phyloP scores from a whole-genome alignment of 2,888 invertebrate species.

The Cyclophora albipunctata region DNA sequence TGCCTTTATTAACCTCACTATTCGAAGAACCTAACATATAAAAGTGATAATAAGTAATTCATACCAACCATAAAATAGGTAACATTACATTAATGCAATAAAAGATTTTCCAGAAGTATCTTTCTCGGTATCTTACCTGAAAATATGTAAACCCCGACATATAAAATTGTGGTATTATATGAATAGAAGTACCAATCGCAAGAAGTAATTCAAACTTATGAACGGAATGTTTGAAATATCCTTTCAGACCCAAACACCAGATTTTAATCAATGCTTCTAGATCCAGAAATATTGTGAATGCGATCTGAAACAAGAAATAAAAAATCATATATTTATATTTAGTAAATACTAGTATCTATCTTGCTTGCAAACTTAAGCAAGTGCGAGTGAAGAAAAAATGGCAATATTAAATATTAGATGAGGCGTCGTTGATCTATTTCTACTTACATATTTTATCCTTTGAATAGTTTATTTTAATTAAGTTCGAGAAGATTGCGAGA shows the following conservation, averaged over 20 bases:
- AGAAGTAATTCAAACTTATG: constrained; percentile 98
- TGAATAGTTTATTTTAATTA: no score
- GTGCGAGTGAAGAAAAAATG: background rate
- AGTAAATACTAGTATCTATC: background rate
- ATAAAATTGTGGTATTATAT: constrained; percentile 94
- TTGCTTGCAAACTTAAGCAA: background rate
- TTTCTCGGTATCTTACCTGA: constrained; percentile 77
- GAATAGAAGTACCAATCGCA: constrained; percentile 94
- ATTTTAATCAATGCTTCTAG: constrained; percentile 97
- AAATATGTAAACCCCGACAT: constrained; percentile 97
- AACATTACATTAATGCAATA: background rate
- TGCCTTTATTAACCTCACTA: constrained; percentile 97
- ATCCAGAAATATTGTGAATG: constrained; percentile 95
- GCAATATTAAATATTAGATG: background rate
- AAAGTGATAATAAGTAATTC: background rate
- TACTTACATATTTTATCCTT: no score
- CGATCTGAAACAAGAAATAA: constrained; percentile 77
- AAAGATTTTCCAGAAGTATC: background rate
- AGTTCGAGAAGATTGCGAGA: no score
- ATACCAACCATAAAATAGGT: background rate
- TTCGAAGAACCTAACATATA: constrained; percentile 86
- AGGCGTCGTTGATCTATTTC: no score
- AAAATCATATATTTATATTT: background rate
- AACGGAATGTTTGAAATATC: constrained; percentile 96
- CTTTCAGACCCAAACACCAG: constrained; percentile 96